These are phyloP conservation scores for Parnassius glacialis DNA, from an alignment of 2,888 invertebrate genomes.

Conservation along the genomic window DNA sequence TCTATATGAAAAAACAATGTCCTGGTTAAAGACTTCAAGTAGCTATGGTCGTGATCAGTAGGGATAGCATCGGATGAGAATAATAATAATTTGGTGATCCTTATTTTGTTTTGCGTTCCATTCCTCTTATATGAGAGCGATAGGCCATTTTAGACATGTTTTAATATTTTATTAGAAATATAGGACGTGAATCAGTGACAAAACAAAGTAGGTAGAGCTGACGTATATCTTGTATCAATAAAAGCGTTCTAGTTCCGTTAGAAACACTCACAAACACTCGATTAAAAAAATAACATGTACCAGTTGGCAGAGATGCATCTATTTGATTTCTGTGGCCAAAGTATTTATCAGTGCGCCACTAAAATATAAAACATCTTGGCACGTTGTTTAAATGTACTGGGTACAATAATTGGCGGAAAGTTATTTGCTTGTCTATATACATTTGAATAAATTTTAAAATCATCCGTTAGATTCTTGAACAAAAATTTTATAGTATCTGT, in stretches of 20 bases:
- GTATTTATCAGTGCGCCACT: slow-evolving; percentile 18
- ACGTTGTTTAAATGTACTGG: not conserved
- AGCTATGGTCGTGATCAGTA: too few relatives aligned
- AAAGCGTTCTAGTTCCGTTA: slow-evolving; percentile 21
- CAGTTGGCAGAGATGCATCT: slow-evolving; percentile 14
- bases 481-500: too few relatives aligned
- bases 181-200: not conserved
- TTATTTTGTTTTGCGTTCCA: too few relatives aligned
- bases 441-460: not conserved
- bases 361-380: slow-evolving; percentile 10
- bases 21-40: too few relatives aligned
- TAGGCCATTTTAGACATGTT: not conserved
- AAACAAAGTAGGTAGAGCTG: not conserved
- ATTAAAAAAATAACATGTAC: slow-evolving; percentile 6
- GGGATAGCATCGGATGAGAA: too few relatives aligned
- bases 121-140: too few relatives aligned
- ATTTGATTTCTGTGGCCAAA: slow-evolving; percentile 13
- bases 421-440: not conserved
- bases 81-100: too few relatives aligned
- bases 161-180: not conserved
- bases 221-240: slow-evolving; percentile 13
- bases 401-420: not conserved
- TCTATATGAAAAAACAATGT: too few relatives aligned
- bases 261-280: not conserved
- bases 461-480: too few relatives aligned